phyloP scores from a whole-genome alignment of 2,113 vertebrate species.

The Gorilla gorilla region DNA sequence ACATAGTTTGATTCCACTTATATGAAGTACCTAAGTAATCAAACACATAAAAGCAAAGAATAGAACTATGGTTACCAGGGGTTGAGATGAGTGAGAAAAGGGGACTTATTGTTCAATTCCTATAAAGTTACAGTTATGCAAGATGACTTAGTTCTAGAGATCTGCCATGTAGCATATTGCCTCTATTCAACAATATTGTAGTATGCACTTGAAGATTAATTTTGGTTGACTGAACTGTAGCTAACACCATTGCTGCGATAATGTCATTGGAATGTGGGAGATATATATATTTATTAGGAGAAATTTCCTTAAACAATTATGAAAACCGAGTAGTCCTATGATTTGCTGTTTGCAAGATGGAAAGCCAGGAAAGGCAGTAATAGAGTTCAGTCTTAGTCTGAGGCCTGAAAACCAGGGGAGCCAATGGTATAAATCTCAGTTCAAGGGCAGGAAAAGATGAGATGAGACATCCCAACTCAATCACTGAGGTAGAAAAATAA shows the following conservation, averaged over 20 bases:
- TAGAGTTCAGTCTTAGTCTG: neutral
- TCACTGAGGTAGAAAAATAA: neutral
- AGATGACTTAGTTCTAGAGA: no score
- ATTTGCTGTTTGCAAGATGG: neutral
- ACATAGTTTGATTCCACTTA: neutral
- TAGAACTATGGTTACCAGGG: neutral
- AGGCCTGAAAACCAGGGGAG: neutral
- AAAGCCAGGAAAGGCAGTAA: no score
- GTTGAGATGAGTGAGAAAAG: no score
- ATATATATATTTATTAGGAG: neutral
- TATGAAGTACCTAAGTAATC: neutral
- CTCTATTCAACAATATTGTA: neutral
- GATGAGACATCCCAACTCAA: neutral
- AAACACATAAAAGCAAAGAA: neutral
- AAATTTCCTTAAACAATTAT: neutral
- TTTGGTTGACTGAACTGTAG: neutral
- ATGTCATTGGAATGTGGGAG: neutral
- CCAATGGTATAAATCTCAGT: neutral
- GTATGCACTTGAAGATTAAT: neutral
- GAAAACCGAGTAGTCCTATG: neutral
- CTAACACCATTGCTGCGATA: no score
- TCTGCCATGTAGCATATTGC: neutral
- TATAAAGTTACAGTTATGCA: neutral
- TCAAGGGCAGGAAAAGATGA: neutral
- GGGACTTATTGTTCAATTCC: neutral